Evolutionary conservation across 2,888 invertebrate species (phyloP), one percentile per base, ranked within the genome.

Genomic region (Bombylius major): DNA sequence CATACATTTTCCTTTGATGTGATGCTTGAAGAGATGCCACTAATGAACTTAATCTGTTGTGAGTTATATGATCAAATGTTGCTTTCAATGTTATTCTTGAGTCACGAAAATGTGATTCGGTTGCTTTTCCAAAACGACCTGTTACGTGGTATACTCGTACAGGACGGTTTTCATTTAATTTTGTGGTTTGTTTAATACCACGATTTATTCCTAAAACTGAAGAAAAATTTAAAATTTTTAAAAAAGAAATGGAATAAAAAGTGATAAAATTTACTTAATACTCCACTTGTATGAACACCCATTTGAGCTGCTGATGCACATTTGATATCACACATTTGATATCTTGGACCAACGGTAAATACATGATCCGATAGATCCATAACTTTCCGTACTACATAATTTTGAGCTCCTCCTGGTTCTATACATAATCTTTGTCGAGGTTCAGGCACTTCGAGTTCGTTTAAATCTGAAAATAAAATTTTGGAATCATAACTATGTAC

Each of bases 1-100:
- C 81, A 70, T 84, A 92, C 87, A 93, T 89, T 68, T 86, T 82
- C 61, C 80, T 83, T 69, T 93, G 94, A 73, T 94, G 91, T 6
- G 86, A 81, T 1, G 91, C 84, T 72, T 96, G 92, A 73, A 91
- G 82, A 4, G 87, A 78, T 4, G 89, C 81, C 31, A 93, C 78
- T 23, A 93, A 70, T 58, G 78, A 79, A 63, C 92, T 91, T 6
- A 97, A 71, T 60, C 82, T 80, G 45, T 77, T 77, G 54, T 81
- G 76, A 7, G 77, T 83, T 0, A 97, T 80, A 70, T 89, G 88
- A 52, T 75, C 72, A 69, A 78, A 89, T 1, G 82, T 82, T 0
- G 87, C 77, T 64, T 81, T 82, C 65, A 86, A 85, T 0, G 86
- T 75, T 5, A 87, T 78, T 70, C 78, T 82, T 0, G 91, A 89